Conservation (phyloP, 2,888 invertebrate species). For the Agonopterix subpropinquella region DNA sequence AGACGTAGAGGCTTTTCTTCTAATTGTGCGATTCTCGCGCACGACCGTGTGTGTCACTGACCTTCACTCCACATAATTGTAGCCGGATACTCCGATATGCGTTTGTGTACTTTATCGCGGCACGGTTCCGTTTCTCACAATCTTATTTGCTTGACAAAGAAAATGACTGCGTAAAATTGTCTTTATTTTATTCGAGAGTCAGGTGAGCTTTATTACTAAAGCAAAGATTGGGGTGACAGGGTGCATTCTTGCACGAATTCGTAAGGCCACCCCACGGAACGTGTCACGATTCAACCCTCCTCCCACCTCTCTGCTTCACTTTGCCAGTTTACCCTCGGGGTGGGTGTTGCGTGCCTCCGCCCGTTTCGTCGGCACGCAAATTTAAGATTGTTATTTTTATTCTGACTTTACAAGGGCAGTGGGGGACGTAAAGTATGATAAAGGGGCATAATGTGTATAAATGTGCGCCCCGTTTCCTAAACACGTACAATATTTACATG, state of each 20-base stretch:
- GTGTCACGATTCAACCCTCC: conserved; percentile 34
- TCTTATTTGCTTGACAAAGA: conserved; percentile 29
- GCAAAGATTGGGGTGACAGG: conserved; percentile 40
- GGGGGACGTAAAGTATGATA: conserved; percentile 55
- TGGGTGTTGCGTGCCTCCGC: conserved; percentile 36
- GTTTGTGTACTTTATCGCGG: conserved; percentile 39
- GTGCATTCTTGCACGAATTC: conserved; percentile 60
- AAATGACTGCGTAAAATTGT: conserved; percentile 5
- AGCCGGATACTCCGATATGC: conserved; percentile 41
- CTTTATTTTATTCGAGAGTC: conserved; percentile 4
- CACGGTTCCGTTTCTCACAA: conserved; percentile 34
- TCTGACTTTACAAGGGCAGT: conserved; percentile 67
- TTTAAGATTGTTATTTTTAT: conserved; percentile 69
- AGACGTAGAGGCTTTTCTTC: conserved; percentile 23
- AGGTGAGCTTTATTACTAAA: conserved; percentile 25
- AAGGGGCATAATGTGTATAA: conserved; percentile 30
- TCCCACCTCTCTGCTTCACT: conserved; percentile 14
- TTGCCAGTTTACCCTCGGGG: conserved; percentile 13
- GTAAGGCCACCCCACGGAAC: conserved; percentile 28
- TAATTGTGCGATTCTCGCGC: conserved; percentile 50
- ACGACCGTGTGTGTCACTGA: conserved; percentile 49
- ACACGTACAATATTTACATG: conserved; percentile 16
- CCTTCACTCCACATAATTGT: conserved; percentile 43
- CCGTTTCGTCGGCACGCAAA: conserved; percentile 61
- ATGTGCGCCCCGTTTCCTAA: conserved; percentile 19